phyloP scores from a whole-genome alignment of 2,888 invertebrate species.

The Glyphotaelius pellucidus region DNA sequence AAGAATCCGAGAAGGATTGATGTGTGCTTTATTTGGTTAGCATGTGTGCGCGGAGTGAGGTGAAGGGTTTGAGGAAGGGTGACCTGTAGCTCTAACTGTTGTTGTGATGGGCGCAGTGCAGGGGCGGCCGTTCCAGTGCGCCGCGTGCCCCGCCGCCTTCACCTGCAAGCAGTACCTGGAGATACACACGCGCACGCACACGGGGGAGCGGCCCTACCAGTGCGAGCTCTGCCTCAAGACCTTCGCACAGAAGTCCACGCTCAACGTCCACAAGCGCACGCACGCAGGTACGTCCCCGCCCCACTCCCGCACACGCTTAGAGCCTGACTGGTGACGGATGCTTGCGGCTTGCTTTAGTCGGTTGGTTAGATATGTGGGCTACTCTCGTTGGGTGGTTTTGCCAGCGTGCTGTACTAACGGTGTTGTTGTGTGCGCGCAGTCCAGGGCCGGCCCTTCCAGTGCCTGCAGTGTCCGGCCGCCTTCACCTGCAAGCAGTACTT shows the following conservation, averaged over 20 bases:
- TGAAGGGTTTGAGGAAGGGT: not conserved
- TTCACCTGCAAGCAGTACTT: conserved; percentile 79
- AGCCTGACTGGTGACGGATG: conserved; percentile 32
- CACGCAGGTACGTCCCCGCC: conserved; percentile 78
- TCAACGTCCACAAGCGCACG: conserved; percentile 88
- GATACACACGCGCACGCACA: conserved; percentile 81
- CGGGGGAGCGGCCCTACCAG: conserved; percentile 79
- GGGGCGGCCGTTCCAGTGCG: conserved; percentile 79
- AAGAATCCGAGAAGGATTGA: not conserved
- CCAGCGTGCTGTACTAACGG: conserved; percentile 65
- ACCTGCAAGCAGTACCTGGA: conserved; percentile 80
- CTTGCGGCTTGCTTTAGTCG: conserved; percentile 11
- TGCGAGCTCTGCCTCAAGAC: conserved; percentile 88
- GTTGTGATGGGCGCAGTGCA: conserved; percentile 77
- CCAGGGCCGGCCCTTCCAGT: conserved; percentile 80
- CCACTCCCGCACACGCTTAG: conserved; percentile 44
- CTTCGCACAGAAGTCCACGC: conserved; percentile 89
- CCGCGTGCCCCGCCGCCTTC: conserved; percentile 79
- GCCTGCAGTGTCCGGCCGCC: conserved; percentile 78
- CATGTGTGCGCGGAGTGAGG: conserved; percentile 37
- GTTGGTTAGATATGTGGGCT: conserved; percentile 69
- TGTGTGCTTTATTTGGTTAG: conserved; percentile 34
- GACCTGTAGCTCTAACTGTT: conserved; percentile 70
- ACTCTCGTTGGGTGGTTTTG: conserved; percentile 64
- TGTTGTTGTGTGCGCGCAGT: conserved; percentile 70